These are phyloP conservation scores for Heliothis virescens DNA, from an alignment of 1,140 invertebrate species.

Conservation along the genomic window DNA sequence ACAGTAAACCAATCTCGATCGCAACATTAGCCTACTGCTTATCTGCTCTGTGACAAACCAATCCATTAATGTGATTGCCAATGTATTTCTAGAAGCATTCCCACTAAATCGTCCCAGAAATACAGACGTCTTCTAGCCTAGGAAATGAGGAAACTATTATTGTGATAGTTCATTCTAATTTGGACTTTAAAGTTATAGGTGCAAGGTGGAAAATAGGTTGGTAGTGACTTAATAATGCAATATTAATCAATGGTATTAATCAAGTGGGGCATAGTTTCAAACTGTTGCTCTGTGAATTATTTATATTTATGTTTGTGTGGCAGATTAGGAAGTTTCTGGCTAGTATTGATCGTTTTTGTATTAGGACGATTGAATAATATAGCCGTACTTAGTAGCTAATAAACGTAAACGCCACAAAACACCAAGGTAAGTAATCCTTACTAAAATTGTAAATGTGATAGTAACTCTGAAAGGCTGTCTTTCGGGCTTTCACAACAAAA, in stretches of 20 bases:
- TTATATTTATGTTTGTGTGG: conserved; percentile 11
- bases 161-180: neutral
- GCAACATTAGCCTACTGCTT: neutral
- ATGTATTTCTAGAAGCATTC: neutral
- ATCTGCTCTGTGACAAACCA: conserved; percentile 4
- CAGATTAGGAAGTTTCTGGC: neutral
- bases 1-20: neutral
- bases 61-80: conserved; percentile 23
- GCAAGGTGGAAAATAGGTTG: neutral
- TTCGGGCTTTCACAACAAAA: no score
- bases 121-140: neutral
- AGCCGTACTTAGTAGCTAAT: no score
- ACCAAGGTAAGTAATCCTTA: no score
- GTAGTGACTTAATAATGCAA: neutral
- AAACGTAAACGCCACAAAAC: no score
- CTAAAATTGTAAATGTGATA: no score
- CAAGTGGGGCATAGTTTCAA: conserved; percentile 9
- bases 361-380: neutral
- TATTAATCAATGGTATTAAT: conserved; percentile 9
- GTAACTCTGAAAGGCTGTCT: no score
- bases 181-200: neutral
- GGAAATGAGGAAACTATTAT: neutral
- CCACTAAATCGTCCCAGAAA: neutral
- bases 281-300: conserved; percentile 1
- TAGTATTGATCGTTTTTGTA: neutral